Evolutionary conservation across 2,113 vertebrate genomes (phyloP).

Genomic region (Mobula birostris): DNA sequence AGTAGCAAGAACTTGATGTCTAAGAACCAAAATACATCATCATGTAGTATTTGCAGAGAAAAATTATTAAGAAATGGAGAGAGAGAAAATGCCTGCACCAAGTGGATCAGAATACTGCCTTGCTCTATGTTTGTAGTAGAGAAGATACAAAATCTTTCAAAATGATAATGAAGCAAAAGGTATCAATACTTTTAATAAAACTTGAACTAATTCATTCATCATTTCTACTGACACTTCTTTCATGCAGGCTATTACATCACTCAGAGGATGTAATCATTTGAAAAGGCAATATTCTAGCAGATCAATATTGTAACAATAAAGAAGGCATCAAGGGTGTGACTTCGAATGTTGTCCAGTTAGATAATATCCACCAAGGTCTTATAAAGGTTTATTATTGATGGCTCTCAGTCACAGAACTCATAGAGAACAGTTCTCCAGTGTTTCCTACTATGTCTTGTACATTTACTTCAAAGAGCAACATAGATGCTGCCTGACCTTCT

Average conservation of each 20-base stretch:
- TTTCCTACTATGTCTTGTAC: slow-evolving; percentile 57
- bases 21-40: slow-evolving; percentile 62
- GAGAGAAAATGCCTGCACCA: slow-evolving; percentile 48
- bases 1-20: slow-evolving; percentile 48
- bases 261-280: slow-evolving; percentile 32
- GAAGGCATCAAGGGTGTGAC: slow-evolving; percentile 42
- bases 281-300: not conserved
- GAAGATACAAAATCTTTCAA: slow-evolving; percentile 41
- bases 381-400: slow-evolving; percentile 43
- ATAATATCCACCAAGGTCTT: not conserved
- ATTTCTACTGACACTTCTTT: no score
- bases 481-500: no score
- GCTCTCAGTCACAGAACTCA: slow-evolving; percentile 50
- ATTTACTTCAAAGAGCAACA: slow-evolving; percentile 48
- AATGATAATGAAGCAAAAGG: slow-evolving; percentile 46
- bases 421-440: slow-evolving; percentile 55
- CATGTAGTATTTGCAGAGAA: slow-evolving; percentile 79
- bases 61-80: slow-evolving; percentile 47
- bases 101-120: slow-evolving; percentile 74
- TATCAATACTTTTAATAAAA: not conserved
- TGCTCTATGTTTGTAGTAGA: slow-evolving; percentile 60
- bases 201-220: not conserved
- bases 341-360: not conserved
- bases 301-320: not conserved
- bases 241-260: not conserved